Base-by-base conservation (phyloP, 2,113 vertebrate species). In the Sorex araneus region DNA sequence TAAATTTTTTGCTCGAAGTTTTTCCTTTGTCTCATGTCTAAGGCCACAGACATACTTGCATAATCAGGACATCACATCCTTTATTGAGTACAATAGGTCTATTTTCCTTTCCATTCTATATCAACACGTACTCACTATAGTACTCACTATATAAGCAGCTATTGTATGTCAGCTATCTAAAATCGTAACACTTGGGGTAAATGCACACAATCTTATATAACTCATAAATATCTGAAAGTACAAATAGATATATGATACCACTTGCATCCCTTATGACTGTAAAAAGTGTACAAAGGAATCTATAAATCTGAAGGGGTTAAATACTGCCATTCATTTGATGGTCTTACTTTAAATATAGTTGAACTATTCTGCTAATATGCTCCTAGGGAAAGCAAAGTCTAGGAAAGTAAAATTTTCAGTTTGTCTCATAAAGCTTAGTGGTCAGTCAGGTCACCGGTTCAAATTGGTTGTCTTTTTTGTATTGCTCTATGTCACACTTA, bases 1-100 rank as follows among this genome's bases (percentile, higher is more conserved):
- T 34, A 7, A 21, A 2, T 76, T 88, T 57, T 36, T 69, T 16
- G 70, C 18, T 28, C 10, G 67, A 79, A 84, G 2, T 25, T 16
- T 76, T 87, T 28, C 50, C 10, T 84, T 76, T 43, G 8, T 30
- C 9, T 80, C 21, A 10, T 9, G 71, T 27, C 28, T 21, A 54
- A 89, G 50, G 19, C 28, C 75, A 81, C 18, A 91, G 45, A 88
- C 74, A 88, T 54, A 69, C 18, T 63, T 63, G n/a, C 18, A n/a
- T 80, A 63, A 67, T 36, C 9, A 13, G 18, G n/a, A n/a, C n/a
- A n/a, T n/a, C 21, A 54, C 40, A 50, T 50, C 47, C 18, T 3
- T 19, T 23, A 23, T 60, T 60, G 57, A 60, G 6, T 23, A 21
- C 13, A 84, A 36, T 10, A 54, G 3, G 27, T 84, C 75, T 28